Percentiles rank a stretch among this genome's conserved stretches.
Evolutionary conservation across 2,113 vertebrate species (phyloP).

Genomic region (Rhombomys opimus): DNA sequence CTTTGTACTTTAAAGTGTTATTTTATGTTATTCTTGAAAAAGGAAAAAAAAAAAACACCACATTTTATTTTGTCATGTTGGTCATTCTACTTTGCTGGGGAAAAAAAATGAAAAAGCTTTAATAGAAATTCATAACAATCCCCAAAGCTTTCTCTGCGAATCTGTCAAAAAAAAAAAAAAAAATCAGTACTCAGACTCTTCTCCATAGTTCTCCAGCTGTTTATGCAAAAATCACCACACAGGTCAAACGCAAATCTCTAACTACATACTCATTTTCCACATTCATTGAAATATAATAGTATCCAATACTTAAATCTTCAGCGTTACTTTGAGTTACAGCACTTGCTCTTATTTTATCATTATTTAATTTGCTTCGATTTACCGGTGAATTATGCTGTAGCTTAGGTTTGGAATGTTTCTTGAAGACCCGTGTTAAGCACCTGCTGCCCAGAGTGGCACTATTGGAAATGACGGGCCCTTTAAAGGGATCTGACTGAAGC

Average conservation of each 20-base stretch:
- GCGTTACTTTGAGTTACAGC: background rate
- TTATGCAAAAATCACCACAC: conserved; percentile 6
- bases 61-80: background rate
- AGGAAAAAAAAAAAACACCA: background rate
- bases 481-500: background rate
- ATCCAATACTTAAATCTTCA: background rate
- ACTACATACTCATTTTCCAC: background rate
- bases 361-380: background rate
- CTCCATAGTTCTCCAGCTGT: background rate
- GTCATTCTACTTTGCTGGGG: background rate
- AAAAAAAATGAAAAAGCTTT: background rate
- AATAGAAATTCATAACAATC: conserved; percentile 21
- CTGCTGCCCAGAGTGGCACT: background rate
- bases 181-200: conserved; percentile 58
- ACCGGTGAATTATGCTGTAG: background rate
- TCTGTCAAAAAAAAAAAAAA: conserved; percentile 11
- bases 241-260: conserved; percentile 7
- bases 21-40: conserved; percentile 48
- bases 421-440: background rate
- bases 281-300: background rate
- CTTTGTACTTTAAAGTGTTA: conserved; percentile 12
- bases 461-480: background rate
- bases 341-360: conserved; percentile 15
- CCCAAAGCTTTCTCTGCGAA: background rate
- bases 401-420: background rate